Conservation (phyloP, 2,888 invertebrate genomes). For the Fragum sueziense region DNA sequence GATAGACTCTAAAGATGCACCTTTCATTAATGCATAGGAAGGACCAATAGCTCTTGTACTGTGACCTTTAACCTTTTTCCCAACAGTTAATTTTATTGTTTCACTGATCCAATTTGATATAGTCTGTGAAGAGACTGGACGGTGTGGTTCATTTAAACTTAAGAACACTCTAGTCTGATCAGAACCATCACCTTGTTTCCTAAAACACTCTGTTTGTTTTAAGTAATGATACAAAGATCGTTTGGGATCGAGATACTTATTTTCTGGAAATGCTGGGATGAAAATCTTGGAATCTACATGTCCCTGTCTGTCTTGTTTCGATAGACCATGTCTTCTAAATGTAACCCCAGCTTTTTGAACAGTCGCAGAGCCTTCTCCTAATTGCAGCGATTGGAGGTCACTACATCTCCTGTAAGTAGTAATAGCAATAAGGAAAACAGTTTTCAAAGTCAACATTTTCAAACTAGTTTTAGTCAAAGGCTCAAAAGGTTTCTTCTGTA, state of each 20-base stretch:
- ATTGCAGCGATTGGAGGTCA: slow-evolving; percentile 22
- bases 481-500: slow-evolving; percentile 36
- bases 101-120: slow-evolving; percentile 3
- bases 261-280: slow-evolving; percentile 8
- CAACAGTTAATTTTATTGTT: background rate
- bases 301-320: slow-evolving; percentile 3
- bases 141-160: slow-evolving; percentile 13
- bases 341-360: slow-evolving; percentile 12
- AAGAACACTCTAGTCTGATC: background rate
- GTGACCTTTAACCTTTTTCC: background rate
- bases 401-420: slow-evolving; percentile 21
- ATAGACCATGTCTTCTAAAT: background rate
- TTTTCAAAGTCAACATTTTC: slow-evolving; percentile 11
- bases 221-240: background rate
- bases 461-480: slow-evolving; percentile 19
- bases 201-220: slow-evolving; percentile 12
- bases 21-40: background rate
- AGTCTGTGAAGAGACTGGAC: slow-evolving; percentile 26
- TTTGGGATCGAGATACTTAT: slow-evolving; percentile 23
- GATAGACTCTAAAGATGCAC: background rate
- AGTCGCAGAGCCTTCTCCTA: slow-evolving; percentile 17
- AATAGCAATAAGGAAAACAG: slow-evolving; percentile 25
- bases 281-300: slow-evolving; percentile 9
- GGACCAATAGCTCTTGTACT: background rate
- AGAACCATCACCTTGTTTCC: background rate